Conservation (phyloP, 2,797 vertebrate genomes). For the Lemur catta region DNA sequence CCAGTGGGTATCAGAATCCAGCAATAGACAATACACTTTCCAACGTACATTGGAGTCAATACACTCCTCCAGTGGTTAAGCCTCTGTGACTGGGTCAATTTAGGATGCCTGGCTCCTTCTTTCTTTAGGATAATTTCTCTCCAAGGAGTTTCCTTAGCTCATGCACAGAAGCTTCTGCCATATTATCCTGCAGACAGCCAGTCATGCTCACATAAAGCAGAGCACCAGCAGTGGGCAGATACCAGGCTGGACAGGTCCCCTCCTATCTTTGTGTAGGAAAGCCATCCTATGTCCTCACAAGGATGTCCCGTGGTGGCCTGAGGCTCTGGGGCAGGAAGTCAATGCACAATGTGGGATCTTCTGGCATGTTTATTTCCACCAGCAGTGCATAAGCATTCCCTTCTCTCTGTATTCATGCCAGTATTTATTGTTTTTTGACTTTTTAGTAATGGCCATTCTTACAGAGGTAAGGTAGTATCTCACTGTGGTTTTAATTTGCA, state of each 20-base stretch:
- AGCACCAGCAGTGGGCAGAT: background rate
- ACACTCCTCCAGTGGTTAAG: rapidly evolving
- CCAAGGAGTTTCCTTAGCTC: background rate
- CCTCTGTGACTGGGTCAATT: background rate
- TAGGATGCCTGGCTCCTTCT: background rate
- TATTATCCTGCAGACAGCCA: background rate
- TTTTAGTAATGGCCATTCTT: too few relatives aligned
- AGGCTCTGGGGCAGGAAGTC: background rate
- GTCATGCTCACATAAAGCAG: background rate
- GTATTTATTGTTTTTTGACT: too few relatives aligned
- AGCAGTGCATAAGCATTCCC: too few relatives aligned
- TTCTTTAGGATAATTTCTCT: background rate
- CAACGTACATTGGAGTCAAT: background rate
- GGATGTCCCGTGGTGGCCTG: background rate
- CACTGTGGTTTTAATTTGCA: too few relatives aligned
- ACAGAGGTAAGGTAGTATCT: too few relatives aligned
- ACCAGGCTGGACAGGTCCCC: background rate
- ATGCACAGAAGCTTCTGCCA: background rate
- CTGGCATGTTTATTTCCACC: background rate
- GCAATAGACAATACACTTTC: background rate
- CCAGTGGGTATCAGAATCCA: background rate
- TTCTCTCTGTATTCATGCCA: too few relatives aligned
- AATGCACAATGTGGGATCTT: background rate
- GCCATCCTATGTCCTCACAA: background rate
- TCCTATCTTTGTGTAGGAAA: background rate